phyloP scores from a whole-genome alignment of 2,113 vertebrate genomes.

The Theristicus caerulescens region DNA sequence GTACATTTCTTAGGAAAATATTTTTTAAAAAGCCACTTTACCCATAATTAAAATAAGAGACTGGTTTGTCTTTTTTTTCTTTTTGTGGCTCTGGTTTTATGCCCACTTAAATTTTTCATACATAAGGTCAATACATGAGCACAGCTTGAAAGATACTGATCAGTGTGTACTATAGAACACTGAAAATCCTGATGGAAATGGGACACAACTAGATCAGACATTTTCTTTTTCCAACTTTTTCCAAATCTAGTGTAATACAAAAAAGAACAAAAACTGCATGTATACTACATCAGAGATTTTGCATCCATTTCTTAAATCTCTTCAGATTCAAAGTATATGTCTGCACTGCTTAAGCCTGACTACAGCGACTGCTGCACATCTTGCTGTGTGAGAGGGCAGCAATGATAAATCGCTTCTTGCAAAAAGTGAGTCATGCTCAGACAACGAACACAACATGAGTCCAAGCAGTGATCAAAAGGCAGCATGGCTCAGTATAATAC shows the following conservation, averaged over 20 bases:
- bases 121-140: slow-evolving; percentile 10
- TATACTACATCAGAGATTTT: background rate
- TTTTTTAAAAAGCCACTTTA: background rate
- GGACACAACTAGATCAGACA: background rate
- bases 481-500: background rate
- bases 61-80: background rate
- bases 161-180: background rate
- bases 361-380: background rate
- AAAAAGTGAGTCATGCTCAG: background rate
- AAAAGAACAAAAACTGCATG: background rate
- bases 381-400: background rate
- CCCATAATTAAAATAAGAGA: slow-evolving; percentile 18
- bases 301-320: background rate
- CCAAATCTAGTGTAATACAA: background rate
- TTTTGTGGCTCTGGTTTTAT: background rate
- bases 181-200: background rate
- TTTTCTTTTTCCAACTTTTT: background rate
- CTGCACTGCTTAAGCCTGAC: background rate
- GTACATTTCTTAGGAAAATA: background rate
- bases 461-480: slow-evolving; percentile 11
- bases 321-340: background rate
- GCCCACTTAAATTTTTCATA: slow-evolving; percentile 8
- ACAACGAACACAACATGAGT: background rate
- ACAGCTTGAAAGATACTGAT: slow-evolving; percentile 18
- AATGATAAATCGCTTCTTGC: background rate